Percentiles rank a stretch among this genome's conserved stretches.
These are phyloP conservation scores for Gonocerus acuteangulatus DNA, from an alignment of 2,888 invertebrate species.

Conservation along the genomic window DNA sequence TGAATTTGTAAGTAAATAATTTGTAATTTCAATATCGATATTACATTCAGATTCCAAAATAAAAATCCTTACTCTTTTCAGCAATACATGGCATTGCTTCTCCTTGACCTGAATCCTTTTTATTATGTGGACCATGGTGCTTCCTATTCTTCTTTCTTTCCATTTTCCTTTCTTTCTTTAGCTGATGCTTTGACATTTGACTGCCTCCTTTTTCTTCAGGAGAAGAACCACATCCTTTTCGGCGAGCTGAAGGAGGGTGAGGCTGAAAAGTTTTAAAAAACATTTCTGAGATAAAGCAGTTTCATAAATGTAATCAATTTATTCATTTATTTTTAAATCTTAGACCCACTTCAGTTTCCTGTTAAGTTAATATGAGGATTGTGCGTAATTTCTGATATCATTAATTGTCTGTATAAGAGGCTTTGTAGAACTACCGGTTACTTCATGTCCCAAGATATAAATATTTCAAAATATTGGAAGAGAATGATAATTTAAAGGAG, in stretches of 20 bases:
- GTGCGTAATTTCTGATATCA: too few relatives aligned
- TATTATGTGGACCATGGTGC: conserved; percentile 41
- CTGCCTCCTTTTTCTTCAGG: conserved; percentile 23
- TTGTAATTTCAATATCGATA: too few relatives aligned
- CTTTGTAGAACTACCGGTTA: too few relatives aligned
- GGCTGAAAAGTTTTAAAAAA: conserved; percentile 47
- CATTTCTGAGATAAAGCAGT: too few relatives aligned
- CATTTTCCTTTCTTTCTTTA: conserved; percentile 55
- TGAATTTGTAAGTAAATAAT: too few relatives aligned
- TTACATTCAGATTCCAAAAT: too few relatives aligned
- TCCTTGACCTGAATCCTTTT: conserved; percentile 3
- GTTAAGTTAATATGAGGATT: background rate
- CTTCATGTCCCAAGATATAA: too few relatives aligned
- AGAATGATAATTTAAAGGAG: too few relatives aligned
- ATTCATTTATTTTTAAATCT: background rate
- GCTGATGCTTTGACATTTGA: conserved; percentile 52
- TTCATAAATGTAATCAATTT: background rate
- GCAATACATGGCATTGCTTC: conserved; percentile 1
- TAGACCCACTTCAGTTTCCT: background rate
- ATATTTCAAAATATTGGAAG: too few relatives aligned
- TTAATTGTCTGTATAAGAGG: too few relatives aligned
- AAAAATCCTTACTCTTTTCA: too few relatives aligned
- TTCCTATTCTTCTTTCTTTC: conserved; percentile 46
- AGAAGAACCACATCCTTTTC: conserved; percentile 37
- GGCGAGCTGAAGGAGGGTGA: conserved; percentile 54